phyloP scores from a whole-genome alignment of 2,113 vertebrate species.

The Silurus glanis region DNA sequence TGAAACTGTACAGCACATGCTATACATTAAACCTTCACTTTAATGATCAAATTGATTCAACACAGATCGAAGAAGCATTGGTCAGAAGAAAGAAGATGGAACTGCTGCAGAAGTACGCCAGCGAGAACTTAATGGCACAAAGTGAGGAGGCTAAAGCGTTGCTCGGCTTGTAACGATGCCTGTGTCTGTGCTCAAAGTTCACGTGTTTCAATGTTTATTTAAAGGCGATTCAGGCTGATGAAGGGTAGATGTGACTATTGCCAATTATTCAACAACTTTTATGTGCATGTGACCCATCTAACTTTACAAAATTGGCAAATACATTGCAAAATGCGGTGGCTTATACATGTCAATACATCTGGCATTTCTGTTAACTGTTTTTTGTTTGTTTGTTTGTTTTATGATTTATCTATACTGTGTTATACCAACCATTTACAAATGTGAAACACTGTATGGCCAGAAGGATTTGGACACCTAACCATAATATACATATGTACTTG shows the following conservation, averaged over 20 bases:
- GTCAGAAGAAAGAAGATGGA: constrained; percentile 98
- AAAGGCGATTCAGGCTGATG: neutral
- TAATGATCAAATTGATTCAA: constrained; percentile 8
- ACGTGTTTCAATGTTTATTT: neutral
- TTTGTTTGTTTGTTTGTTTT: neutral
- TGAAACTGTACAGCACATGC: neutral
- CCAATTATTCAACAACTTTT: neutral
- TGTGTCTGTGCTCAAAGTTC: neutral
- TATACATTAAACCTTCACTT: neutral
- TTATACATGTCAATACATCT: neutral
- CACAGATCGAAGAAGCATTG: constrained; percentile 93
- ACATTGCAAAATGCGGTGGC: neutral
- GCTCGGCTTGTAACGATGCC: constrained; percentile 77
- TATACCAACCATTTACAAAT: neutral
- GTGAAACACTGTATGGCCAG: neutral
- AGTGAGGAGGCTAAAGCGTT: constrained; percentile 89
- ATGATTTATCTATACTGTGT: neutral
- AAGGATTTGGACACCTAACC: neutral
- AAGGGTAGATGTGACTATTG: neutral
- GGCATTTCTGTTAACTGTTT: neutral
- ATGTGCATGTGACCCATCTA: neutral
- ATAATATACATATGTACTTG: neutral
- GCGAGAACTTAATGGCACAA: constrained; percentile 92
- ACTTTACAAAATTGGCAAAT: neutral
- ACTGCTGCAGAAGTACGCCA: constrained; percentile 93